These are phyloP conservation scores for Bradypodion pumilum DNA, from an alignment of 2,797 vertebrate genomes.

Conservation along the genomic window DNA sequence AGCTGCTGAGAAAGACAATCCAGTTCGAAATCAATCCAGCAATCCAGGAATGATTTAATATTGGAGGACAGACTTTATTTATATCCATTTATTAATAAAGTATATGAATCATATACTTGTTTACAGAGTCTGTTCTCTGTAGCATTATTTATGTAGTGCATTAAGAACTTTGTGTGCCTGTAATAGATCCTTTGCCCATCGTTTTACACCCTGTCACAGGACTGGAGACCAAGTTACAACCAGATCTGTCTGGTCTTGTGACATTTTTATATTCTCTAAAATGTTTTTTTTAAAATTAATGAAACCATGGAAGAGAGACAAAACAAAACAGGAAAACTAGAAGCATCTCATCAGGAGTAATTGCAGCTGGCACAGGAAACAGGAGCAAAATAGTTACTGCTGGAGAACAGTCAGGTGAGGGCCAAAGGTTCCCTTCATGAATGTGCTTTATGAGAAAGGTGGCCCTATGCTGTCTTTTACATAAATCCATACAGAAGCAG, in stretches of 20 bases:
- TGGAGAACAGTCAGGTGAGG: not conserved
- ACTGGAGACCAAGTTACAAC: not conserved
- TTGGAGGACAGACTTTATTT: constrained; percentile 23
- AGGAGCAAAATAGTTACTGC: not conserved
- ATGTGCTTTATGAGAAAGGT: not conserved
- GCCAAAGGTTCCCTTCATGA: not conserved
- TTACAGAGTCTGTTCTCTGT: constrained; percentile 1
- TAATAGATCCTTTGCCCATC: not conserved
- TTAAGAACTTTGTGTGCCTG: not conserved
- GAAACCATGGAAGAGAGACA: not conserved
- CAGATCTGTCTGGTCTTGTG: not conserved
- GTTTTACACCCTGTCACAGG: not conserved
- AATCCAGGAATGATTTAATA: constrained; percentile 19
- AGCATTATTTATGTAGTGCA: not conserved
- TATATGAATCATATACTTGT: constrained; percentile 10
- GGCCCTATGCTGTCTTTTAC: not conserved
- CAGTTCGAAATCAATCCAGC: not conserved
- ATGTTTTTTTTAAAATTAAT: not conserved
- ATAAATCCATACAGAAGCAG: not conserved
- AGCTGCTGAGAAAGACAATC: constrained; percentile 3
- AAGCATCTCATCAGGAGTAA: not conserved
- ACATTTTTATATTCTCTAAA: not conserved
- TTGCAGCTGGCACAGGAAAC: not conserved
- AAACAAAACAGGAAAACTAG: not conserved
- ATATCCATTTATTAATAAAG: constrained; percentile 25